Percentiles rank a stretch among this genome's conserved stretches.
Conservation (phyloP, 2,888 invertebrate genomes). For the Gandaritis pyraliata region DNA sequence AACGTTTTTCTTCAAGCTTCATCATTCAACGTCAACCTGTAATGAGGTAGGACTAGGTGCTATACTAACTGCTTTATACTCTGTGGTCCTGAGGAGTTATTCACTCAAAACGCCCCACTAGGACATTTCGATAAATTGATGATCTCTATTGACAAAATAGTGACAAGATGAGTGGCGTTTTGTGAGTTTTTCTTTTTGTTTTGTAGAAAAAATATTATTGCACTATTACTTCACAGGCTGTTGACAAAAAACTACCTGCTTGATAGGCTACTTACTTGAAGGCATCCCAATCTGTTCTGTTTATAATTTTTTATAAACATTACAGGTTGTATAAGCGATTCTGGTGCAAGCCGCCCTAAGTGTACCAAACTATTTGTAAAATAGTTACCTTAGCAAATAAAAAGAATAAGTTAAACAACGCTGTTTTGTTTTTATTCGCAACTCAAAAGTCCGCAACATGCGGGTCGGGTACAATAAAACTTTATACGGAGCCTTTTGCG, state of each 20-base stretch:
- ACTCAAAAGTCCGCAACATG: slow-evolving; percentile 35
- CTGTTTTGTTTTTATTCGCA: slow-evolving; percentile 28
- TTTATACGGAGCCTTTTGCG: slow-evolving; percentile 35
- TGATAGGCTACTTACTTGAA: no score
- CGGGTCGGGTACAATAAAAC: slow-evolving; percentile 37
- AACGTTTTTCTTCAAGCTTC: slow-evolving; percentile 67
- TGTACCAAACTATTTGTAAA: no score
- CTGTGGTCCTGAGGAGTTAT: slow-evolving; percentile 57
- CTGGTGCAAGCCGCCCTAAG: no score
- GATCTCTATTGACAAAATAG: slow-evolving; percentile 43
- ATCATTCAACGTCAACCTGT: slow-evolving; percentile 77
- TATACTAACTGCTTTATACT: slow-evolving; percentile 14
- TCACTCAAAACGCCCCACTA: slow-evolving; percentile 64
- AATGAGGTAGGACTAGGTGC: slow-evolving; percentile 68
- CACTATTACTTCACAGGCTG: neutral
- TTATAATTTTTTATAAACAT: no score
- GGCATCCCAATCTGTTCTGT: no score
- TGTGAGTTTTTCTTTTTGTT: slow-evolving; percentile 14
- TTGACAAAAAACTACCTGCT: no score
- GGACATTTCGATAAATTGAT: slow-evolving; percentile 58
- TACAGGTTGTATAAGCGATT: no score
- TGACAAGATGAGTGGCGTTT: slow-evolving; percentile 39
- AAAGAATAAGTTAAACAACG: slow-evolving; percentile 22
- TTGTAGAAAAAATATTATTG: neutral
- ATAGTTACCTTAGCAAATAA: slow-evolving; percentile 8